Base-by-base conservation (phyloP, 2,113 vertebrate species). In the Phrynocephalus versicolor region DNA sequence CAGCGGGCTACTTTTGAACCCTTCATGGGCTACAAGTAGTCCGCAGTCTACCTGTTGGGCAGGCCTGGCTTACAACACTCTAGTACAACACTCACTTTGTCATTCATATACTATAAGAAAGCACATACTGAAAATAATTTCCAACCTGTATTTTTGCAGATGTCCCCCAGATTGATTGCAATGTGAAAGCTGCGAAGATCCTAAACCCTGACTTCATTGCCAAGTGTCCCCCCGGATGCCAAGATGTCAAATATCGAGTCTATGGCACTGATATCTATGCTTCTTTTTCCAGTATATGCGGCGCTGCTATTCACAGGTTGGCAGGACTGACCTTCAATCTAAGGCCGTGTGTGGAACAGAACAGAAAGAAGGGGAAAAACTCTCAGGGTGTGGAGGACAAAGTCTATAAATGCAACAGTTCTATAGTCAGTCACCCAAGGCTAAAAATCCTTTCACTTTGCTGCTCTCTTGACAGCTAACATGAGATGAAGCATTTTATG, bases 211-310 rank as follows among this genome's bases (percentile, higher is more conserved):
- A 99, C 95, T 99, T 99, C 92, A 97, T 99, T 45, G 99, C 95
- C 80, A 98, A 97, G 88, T 99, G 99, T 88, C 98, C 99, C 0
- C 94, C 97, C 1, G 96, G 97, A 89, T 99, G 99, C 89, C 97
- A 96, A 88, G 97, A 98, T 91, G 96, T 96, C 79, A 98, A 96
- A 92, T 95, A 98, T 89, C 97, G 96, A 16, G 98, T 99, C 85
- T 99, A 99, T 1, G 99, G 99, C 85, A 98, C 97, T 0, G 96
- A 95, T 1, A 92, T 98, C 85, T 99, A 98, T 1, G 98, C 98
- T n/a, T 99, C 98, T 78, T 98, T 98, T 91, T 99, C 99, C 96
- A 99, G 98, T 45, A 96, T 99, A 88, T 99, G 99, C 75, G 97
- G 96, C 0, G 98, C 99, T 30, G 98, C 98, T 35, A 97, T 99